phyloP scores from a whole-genome alignment of 92 coral and sea anemone species.

The Epizoanthus stellaris region DNA sequence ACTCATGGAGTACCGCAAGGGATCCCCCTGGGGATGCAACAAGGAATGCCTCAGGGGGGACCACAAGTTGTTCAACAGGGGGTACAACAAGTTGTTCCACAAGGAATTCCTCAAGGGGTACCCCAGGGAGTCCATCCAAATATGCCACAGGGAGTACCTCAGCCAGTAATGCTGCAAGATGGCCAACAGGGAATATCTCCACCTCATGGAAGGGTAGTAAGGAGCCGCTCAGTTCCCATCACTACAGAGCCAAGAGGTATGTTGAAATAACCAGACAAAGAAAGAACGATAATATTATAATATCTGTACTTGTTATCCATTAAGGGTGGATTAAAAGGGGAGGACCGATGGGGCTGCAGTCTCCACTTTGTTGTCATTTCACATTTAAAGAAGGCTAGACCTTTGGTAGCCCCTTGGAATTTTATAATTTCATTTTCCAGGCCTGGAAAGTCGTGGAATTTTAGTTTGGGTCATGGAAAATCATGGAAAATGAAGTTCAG shows the following conservation, averaged over 20 bases:
- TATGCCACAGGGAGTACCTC: conserved; percentile 3
- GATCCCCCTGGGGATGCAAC: neutral
- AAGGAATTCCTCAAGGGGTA: conserved; percentile 14
- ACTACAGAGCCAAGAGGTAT: conserved; percentile 12
- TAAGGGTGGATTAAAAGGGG: no score
- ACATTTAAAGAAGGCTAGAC: no score
- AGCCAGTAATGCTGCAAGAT: conserved; percentile 10
- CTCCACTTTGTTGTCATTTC: no score
- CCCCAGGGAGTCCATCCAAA: neutral
- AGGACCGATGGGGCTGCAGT: no score
- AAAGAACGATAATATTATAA: no score
- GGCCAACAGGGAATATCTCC: conserved; percentile 12
- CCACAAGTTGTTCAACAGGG: conserved; percentile 4
- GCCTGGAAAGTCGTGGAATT: no score
- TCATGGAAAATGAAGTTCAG: no score
- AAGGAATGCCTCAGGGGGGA: conserved; percentile 1
- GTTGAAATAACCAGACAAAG: neutral
- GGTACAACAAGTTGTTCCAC: conserved; percentile 13
- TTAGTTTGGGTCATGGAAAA: no score
- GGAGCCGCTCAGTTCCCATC: conserved; percentile 1
- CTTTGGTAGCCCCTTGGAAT: no score
- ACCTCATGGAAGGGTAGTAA: conserved; percentile 16
- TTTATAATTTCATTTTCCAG: no score
- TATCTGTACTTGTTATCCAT: no score
- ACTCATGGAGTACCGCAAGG: neutral